Conservation (phyloP, 1,140 invertebrate genomes). For the Antheraea pernyi region DNA sequence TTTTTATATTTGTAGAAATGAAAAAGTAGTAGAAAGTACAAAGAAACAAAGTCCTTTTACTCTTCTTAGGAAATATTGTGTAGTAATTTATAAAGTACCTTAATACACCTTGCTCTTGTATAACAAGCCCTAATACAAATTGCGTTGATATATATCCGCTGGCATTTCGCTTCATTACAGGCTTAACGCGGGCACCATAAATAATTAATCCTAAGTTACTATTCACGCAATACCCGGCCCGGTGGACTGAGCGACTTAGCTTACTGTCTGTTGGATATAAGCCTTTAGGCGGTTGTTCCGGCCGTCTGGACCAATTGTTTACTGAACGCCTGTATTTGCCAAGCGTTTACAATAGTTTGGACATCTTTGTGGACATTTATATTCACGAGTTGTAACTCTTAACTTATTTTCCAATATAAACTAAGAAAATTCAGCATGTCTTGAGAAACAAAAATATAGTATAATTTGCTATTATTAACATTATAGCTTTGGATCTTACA, state of each 20-base stretch:
- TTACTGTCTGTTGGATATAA: conserved; percentile 21
- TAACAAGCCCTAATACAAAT: background rate
- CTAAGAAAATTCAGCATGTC: too few relatives aligned
- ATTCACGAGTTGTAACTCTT: background rate
- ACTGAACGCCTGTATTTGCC: conserved; percentile 11
- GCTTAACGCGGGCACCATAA: conserved; percentile 49
- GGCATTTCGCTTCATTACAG: conserved; percentile 30
- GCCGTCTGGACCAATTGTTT: conserved; percentile 34
- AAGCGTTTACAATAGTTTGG: background rate
- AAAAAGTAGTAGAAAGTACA: too few relatives aligned
- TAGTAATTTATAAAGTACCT: too few relatives aligned
- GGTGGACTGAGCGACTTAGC: conserved; percentile 16
- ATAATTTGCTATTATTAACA: too few relatives aligned
- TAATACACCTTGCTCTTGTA: background rate
- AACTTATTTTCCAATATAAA: too few relatives aligned
- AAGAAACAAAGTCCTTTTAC: too few relatives aligned
- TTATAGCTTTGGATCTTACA: too few relatives aligned
- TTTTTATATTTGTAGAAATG: too few relatives aligned
- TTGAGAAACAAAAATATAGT: too few relatives aligned
- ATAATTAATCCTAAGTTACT: conserved; percentile 41
- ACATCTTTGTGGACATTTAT: background rate
- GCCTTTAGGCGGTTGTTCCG: conserved; percentile 24
- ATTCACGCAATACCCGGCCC: conserved; percentile 24
- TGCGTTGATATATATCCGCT: background rate
- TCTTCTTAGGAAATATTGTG: too few relatives aligned